Evolutionary conservation across 1,140 invertebrate genomes (phyloP), one percentile per base, ranked within the genome.

Genomic region (Papilio helenus): DNA sequence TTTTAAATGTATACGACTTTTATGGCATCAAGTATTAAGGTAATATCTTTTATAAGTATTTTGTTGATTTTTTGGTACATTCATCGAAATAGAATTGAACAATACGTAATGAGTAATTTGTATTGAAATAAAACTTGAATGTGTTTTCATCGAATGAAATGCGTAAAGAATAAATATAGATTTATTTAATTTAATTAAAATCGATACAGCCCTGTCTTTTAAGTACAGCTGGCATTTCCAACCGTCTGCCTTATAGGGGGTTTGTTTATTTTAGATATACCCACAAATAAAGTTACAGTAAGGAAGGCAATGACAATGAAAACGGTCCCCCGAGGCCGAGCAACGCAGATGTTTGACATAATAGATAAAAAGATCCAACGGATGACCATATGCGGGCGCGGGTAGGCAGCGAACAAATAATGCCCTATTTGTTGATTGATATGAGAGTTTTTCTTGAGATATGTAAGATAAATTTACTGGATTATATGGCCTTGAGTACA

Each of bases 281-380:
- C n/a, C 44, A 74, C 42, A 74, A 74, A 51, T 74, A 72, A 46
- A 42, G 72, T 74, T 49, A 46, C 20, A 74, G 44, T 74, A 49
- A 74, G 72, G 72, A 74, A 74, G 42, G 42, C 72, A 74, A 29
- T 49, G 72, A 74, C 72, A 74, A 74, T 74, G 39, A 49, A 74
- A 74, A 74, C 72, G 72, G 72, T 51, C 72, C 72, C 72, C 44
- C 42, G 72, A 49, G 44, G n/a, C 20, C 44, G 20, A 49, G 44
- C 72, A 12, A 74, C 72, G 72, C 72, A 74, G 72, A 74, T 74
- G 72, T 74, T 46, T 49, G 44, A 74, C 72, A 74, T 74, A 51
- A 74, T 74, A 74, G 72, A 74, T 74, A 74, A 74, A 74, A 74
- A 74, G 72, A 74, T 26, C 44, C 42, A 74, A 74, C 72, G 72